Evolutionary conservation across 1,140 invertebrate genomes (phyloP), one percentile per base, ranked within the genome.

Genomic region (Ceratina japonica): DNA sequence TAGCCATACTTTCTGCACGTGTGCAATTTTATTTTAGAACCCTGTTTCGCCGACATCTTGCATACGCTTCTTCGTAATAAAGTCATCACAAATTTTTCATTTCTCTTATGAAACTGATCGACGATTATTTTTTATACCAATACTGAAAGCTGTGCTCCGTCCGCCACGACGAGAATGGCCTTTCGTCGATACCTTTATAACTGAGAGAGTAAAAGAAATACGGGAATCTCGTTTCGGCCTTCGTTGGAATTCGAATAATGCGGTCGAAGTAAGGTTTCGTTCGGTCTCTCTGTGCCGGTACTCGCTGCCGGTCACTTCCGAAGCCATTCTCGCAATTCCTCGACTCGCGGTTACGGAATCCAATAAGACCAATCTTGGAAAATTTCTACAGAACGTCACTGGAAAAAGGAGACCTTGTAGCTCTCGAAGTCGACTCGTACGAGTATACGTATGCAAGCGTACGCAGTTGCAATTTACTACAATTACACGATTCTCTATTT

Each of bases 191-290:
- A 58, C 49, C 61, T 79, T 64, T 65, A 31, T 44, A 31, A 27
- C 8, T 24, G n/a, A 59, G 27, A 5, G 51, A 44, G 27, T 49
- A 54, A 51, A 56, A 15, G 52, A 58, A 80, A 80, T 44, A 20
- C 51, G n/a, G 54, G 61, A 79, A 62, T 59, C 79, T 73, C 66
- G 66, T 77, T 75, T 73, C 63, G 81, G 78, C 72, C 78, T 84
- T 84, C 73, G 78, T 49, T 44, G 83, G 78, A 84, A 84, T 84
- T 84, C 79, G 71, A 76, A 78, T 73, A 84, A 84, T 80, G 78
- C 78, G 77, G 82, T 58, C 72, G 58, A 73, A 58, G 68, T 84
- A 84, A 52, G 82, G 83, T 65, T 84, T 84, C 82, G 73, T 66
- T 73, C 66, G 69, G 68, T 69, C 31, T 63, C 31, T 63, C 56